Evolutionary conservation across 92 coral and sea anemone genomes (phyloP).

Genomic region (Heteractis magnifica): DNA sequence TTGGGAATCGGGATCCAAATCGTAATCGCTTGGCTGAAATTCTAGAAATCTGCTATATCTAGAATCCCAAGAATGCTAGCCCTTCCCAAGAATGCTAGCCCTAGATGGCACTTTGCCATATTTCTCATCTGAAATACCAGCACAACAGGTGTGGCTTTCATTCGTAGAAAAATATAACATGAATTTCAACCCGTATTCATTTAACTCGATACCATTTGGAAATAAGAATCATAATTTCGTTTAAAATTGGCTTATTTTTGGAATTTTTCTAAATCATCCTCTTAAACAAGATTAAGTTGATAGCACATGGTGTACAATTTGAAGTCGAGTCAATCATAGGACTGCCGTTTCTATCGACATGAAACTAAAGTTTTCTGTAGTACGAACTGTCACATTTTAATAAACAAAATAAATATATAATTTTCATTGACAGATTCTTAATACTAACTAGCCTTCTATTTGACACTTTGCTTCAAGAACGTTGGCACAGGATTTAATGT

Average conservation of each 20-base stretch:
- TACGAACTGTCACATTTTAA: slow-evolving; percentile 32
- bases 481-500: slow-evolving; percentile 1
- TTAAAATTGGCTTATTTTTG: not conserved
- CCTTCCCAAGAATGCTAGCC: not conserved
- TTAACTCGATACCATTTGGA: not conserved
- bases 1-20: not conserved
- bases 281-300: not conserved
- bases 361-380: slow-evolving; percentile 11
- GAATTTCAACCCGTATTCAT: not conserved
- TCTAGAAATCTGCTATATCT: not conserved
- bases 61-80: not conserved
- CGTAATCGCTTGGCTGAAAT: not conserved
- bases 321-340: not conserved
- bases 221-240: not conserved
- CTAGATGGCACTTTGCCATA: no score
- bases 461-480: slow-evolving; percentile 14
- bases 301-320: not conserved
- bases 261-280: not conserved
- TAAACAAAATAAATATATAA: slow-evolving; percentile 39
- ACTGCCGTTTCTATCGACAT: not conserved
- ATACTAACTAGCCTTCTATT: slow-evolving; percentile 22
- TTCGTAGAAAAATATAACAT: no score
- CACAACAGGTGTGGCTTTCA: no score
- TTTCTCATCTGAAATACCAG: no score
- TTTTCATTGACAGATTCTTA: slow-evolving; percentile 19